A percentile compares a stretch with the other conserved stretches of the same genome.
Evolutionary conservation across 1,140 invertebrate genomes (phyloP).

Genomic region (Drosophila lini): DNA sequence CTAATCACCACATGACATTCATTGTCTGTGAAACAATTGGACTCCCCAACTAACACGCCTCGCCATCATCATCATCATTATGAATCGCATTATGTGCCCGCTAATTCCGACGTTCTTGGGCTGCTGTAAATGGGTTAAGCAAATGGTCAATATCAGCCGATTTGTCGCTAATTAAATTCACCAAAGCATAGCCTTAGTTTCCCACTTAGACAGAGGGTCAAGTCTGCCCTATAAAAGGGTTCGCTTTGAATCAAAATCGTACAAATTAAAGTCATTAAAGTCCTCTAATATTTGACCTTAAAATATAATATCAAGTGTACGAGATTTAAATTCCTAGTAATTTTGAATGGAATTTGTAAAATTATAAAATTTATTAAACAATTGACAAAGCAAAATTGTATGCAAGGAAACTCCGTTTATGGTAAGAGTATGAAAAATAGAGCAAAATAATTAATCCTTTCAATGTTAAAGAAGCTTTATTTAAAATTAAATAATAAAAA

Average conservation of each 20-base stretch:
- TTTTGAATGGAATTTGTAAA: background rate
- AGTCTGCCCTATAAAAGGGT: too few species aligned
- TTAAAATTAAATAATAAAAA: too few species aligned
- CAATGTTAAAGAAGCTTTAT: background rate
- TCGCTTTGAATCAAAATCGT: too few species aligned
- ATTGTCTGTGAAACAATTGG: conserved; percentile 80
- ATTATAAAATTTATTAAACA: background rate
- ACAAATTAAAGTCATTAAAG: too few species aligned
- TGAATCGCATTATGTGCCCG: conserved; percentile 68
- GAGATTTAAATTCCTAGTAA: background rate
- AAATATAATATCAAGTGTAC: too few species aligned
- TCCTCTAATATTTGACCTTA: too few species aligned
- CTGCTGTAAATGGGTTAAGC: conserved; percentile 7
- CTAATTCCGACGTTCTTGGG: too few species aligned
- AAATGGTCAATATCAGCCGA: conserved; percentile 1
- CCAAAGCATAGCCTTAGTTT: background rate
- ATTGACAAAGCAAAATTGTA: background rate
- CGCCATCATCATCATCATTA: conserved; percentile 46
- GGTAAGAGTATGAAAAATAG: background rate
- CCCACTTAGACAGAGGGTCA: too few species aligned
- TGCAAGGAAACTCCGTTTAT: background rate
- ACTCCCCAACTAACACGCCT: conserved; percentile 68
- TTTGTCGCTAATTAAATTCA: background rate
- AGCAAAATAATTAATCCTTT: background rate
- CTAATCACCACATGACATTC: conserved; percentile 82